phyloP scores from a whole-genome alignment of 1,140 invertebrate genomes.

The Wiebesia pumilae region DNA sequence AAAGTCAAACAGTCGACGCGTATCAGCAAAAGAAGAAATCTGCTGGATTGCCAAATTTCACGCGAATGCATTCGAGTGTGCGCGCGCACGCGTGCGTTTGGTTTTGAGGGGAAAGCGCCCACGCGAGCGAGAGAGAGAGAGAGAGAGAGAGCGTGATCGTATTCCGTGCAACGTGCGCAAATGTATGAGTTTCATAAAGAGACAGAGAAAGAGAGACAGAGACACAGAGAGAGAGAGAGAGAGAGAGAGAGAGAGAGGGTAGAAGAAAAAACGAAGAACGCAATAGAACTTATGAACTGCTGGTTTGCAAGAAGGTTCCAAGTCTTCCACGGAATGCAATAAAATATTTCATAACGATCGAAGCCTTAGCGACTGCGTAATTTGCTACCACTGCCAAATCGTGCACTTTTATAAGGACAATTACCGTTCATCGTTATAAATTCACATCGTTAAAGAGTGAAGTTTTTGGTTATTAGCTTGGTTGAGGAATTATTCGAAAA shows the following conservation, averaged over 20 bases:
- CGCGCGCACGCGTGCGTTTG: not conserved
- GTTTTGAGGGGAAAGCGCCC: not conserved
- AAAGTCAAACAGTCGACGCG: conserved; percentile 36
- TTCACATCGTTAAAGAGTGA: too few species aligned
- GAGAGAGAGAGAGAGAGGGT: not conserved
- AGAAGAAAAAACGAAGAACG: not conserved
- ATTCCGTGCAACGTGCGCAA: conserved; percentile 31
- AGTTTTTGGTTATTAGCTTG: too few species aligned
- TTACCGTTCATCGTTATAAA: too few species aligned
- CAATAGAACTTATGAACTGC: not conserved
- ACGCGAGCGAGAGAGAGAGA: not conserved
- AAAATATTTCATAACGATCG: not conserved
- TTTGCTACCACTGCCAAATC: too few species aligned
- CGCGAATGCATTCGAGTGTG: too few species aligned
- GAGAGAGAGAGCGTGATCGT: not conserved
- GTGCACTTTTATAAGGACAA: not conserved
- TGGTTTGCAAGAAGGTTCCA: not conserved
- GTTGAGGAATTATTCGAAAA: too few species aligned
- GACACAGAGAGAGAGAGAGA: not conserved
- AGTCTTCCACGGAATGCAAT: not conserved
- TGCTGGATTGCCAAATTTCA: conserved; percentile 41
- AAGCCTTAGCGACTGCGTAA: not conserved
- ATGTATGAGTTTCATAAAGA: conserved; percentile 43
- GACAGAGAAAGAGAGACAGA: not conserved
- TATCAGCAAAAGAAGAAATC: conserved; percentile 48